These are phyloP conservation scores for Ceyx margarethae DNA, from an alignment of 2,113 vertebrate species.

Conservation along the genomic window DNA sequence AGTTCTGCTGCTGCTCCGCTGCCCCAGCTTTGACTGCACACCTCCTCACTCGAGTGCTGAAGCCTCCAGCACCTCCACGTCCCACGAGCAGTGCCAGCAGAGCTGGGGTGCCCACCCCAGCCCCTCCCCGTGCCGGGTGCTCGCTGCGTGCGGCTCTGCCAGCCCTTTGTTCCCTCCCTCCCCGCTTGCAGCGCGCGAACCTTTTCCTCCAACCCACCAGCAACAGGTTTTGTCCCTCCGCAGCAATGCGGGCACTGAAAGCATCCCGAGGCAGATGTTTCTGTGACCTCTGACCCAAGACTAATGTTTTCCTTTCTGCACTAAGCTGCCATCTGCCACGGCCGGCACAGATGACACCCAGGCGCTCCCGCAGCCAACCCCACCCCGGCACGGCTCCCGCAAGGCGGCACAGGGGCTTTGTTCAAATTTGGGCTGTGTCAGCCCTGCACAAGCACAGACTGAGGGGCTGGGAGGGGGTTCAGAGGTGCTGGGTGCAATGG, in stretches of 20 bases:
- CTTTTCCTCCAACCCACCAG: constrained; percentile 57
- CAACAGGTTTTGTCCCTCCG: constrained; percentile 75
- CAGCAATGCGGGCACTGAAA: constrained; percentile 78
- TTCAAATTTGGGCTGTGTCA: neutral
- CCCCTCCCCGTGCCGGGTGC: neutral
- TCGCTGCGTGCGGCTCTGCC: neutral
- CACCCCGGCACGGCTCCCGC: neutral
- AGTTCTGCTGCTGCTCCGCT: neutral
- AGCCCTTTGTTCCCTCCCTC: neutral
- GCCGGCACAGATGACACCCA: constrained; percentile 56
- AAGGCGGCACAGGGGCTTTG: neutral
- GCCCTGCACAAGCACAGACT: neutral
- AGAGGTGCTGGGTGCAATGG: neutral
- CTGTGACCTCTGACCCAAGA: constrained; percentile 86
- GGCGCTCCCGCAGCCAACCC: neutral
- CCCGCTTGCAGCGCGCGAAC: neutral
- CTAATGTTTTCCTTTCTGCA: constrained; percentile 81
- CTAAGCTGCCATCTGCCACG: constrained; percentile 90
- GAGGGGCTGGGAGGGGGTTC: accelerated
- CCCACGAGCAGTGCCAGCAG: accelerated
- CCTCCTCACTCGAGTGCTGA: accelerated
- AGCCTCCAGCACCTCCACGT: neutral
- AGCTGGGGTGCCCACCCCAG: neutral
- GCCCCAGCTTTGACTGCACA: neutral
- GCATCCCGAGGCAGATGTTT: constrained; percentile 88